phyloP scores from a whole-genome alignment of 2,888 invertebrate genomes.

The Omphaloscelis lunosa region DNA sequence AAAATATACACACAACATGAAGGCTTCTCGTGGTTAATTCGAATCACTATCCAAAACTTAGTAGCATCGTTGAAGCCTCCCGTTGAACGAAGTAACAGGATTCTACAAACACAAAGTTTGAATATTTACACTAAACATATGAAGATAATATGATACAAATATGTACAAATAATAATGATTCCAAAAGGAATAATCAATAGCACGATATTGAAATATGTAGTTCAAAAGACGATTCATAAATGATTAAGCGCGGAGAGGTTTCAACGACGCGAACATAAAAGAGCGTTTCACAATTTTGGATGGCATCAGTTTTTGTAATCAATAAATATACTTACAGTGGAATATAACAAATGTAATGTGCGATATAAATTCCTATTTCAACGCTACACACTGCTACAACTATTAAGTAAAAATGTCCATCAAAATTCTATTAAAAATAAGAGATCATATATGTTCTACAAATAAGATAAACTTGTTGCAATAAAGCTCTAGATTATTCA shows the following conservation, averaged over 20 bases:
- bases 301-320: constrained; percentile 78
- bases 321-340: constrained; percentile 72
- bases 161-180: constrained; percentile 83
- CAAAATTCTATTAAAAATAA: constrained; percentile 89
- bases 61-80: constrained; percentile 79
- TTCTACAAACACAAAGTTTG: constrained; percentile 64
- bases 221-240: constrained; percentile 52
- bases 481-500: constrained; percentile 86
- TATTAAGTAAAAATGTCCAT: constrained; percentile 90
- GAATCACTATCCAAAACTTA: constrained; percentile 78
- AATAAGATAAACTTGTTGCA: constrained; percentile 87
- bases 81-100: constrained; percentile 55
- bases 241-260: constrained; percentile 71
- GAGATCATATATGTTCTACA: constrained; percentile 89
- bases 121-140: constrained; percentile 71
- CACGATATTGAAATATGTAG: constrained; percentile 63
- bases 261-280: constrained; percentile 73
- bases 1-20: constrained; percentile 84
- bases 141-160: constrained; percentile 81
- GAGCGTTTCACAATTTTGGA: constrained; percentile 76
- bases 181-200: constrained; percentile 68
- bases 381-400: constrained; percentile 84
- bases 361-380: constrained; percentile 80
- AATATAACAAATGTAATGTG: constrained; percentile 81
- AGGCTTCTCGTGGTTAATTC: constrained; percentile 84